Evolutionary conservation across 2,888 invertebrate species (phyloP), one percentile per base, ranked within the genome.

Genomic region (Polydrusus tereticollis): DNA sequence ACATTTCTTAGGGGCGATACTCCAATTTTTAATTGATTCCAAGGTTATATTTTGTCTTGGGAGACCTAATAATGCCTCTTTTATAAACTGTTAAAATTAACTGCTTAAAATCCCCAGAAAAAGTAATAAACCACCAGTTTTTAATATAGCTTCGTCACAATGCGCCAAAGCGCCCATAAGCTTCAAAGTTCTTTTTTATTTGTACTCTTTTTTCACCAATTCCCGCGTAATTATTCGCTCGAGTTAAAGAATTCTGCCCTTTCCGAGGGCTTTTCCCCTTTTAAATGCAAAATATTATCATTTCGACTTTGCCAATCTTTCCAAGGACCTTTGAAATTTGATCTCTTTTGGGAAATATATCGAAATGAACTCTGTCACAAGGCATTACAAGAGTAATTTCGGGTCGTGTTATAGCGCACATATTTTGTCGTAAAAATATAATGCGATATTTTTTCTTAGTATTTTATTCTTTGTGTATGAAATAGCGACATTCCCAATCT

Each of bases 231-330:
- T 74, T 74, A 74, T 71, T 71, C 67, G 68, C 70, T 45, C 41
- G 45, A 36, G 50, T 55, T 55, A 36, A 23, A 64, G 29, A 50
- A 45, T 52, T 63, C 64, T 43, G 41, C 63, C 68, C 70, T 71
- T 58, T 57, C 57, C 45, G 16, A 47, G 50, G 55, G 45, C 4
- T 33, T 45, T 67, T 70, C 50, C 55, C 59, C 18, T 63, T 75
- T 75, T 62, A 69, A 75, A 75, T 75, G 72, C 72, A 74, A 74
- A 74, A 74, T 69, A 74, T 74, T 74, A 74, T 74, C 74, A 74
- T 74, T 74, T 64, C 58, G 69, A 71, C 64, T 55, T 4, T 69
- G 72, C 74, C 74, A 74, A 74, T 72, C 72, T 71, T 69, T 74
- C 47, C 59, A 62, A 69, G 74, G 58, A 74, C 74, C 71, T 74